Evolutionary conservation across 2,797 vertebrate genomes (phyloP), one percentile per base, ranked within the genome.

Genomic region (Melopsittacus undulatus): DNA sequence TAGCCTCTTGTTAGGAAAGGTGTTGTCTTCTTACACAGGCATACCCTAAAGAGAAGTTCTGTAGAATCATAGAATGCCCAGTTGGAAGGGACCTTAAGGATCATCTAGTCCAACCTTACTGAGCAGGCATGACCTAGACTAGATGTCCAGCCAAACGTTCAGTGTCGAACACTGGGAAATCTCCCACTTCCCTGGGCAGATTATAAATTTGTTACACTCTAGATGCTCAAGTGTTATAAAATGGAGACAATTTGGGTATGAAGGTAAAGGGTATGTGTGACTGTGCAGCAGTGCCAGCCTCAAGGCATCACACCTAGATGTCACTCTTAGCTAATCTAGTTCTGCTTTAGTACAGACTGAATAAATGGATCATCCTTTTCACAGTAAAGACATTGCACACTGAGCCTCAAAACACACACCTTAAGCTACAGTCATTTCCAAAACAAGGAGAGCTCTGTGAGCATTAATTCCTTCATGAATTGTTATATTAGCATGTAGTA

Each of bases 251-350:
- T 57, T 43, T 0, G 2, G 54, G 4, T 54, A 45, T 40, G 36
- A 30, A 26, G 42, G 13, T 34, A 24, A 68, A 52, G 4, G 18
- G 27, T 5, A 0, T 15, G 0, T 45, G 1, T 38, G 56, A 45
- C 13, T 83, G 19, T 29, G 29, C 57, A 83, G 36, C 40, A 67
- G 7, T 29, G 32, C 40, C 69, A 69, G n/a, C 54, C 54, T 88
- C 62, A 7, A 52, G 42, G 11, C 32, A 10, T 57, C 3, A 4
- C 66, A 59, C 30, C 23, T 91, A 38, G 36, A 24, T 91, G 42
- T 63, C 40, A 38, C 66, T 80, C 0, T 72, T 64, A 27, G 57
- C 23, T 73, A 48, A 70, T 49, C 9, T 70, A 3, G 12, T 40
- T 20, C 36, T 63, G 7, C 22, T 9, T 48, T 79, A 64, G 64